These are phyloP conservation scores for Amblyornis subalaris DNA, from an alignment of 2,113 vertebrate genomes.

Conservation along the genomic window DNA sequence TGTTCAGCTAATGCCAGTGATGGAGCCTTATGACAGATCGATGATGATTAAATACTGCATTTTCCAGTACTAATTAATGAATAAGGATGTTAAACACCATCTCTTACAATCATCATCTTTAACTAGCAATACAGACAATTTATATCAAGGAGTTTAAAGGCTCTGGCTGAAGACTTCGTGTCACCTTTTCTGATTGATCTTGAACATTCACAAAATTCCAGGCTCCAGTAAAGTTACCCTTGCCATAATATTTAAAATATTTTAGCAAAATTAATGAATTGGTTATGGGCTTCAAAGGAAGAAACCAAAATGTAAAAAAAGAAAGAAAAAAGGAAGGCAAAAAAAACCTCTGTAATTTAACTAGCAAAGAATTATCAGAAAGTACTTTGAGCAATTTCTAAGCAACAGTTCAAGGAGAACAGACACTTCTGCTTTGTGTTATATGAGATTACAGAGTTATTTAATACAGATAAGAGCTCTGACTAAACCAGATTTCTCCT, in stretches of 20 bases:
- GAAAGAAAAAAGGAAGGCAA: neutral
- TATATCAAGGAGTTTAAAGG: neutral
- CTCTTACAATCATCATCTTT: neutral
- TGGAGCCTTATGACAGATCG: neutral
- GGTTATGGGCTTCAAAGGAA: neutral
- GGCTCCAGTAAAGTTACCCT: neutral
- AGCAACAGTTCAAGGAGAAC: neutral
- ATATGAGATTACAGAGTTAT: neutral
- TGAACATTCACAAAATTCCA: neutral
- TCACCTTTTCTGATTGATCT: neutral
- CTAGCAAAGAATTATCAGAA: neutral
- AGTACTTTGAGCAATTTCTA: neutral
- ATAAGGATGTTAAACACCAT: neutral
- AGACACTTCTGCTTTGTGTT: neutral
- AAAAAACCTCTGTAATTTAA: neutral
- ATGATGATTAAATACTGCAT: conserved; percentile 28
- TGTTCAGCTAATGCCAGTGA: neutral
- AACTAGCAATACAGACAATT: neutral
- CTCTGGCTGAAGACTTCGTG: neutral
- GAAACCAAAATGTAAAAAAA: neutral
- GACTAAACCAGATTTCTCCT: neutral
- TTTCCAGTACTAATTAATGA: conserved; percentile 23
- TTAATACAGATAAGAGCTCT: neutral
- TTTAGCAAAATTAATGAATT: neutral
- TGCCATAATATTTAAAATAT: neutral